A percentile compares a stretch with the other conserved stretches of the same genome.
phyloP scores from a whole-genome alignment of 2,888 invertebrate genomes.

The Trimorus sp. region DNA sequence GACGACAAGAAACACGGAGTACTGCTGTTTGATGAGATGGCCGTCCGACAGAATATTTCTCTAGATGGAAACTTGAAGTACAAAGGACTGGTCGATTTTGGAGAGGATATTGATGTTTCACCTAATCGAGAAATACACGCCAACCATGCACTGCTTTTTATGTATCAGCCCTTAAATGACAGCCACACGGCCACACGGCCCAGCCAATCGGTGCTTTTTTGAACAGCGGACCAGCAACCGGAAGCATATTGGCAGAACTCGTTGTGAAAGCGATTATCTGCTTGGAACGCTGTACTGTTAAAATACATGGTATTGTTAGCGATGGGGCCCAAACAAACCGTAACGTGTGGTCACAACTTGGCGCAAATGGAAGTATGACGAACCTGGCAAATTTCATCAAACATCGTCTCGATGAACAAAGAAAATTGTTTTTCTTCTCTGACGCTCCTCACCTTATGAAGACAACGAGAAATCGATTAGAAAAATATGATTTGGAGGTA shows the following conservation, averaged over 20 bases:
- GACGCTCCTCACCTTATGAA: constrained; percentile 14
- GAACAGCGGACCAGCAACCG: neutral
- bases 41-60: neutral
- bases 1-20: neutral
- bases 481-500: neutral
- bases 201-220: constrained; percentile 14
- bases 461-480: constrained; percentile 2
- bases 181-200: neutral
- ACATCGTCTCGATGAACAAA: constrained; percentile 2
- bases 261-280: neutral
- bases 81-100: constrained; percentile 15
- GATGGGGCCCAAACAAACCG: constrained; percentile 13
- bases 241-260: constrained; percentile 2
- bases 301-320: constrained; percentile 7
- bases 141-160: constrained; percentile 21
- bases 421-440: constrained; percentile 13
- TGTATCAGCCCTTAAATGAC: constrained; percentile 14
- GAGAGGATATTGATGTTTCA: neutral
- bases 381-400: neutral
- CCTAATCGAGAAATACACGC: neutral
- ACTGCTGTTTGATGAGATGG: constrained; percentile 14
- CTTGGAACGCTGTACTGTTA: constrained; percentile 1
- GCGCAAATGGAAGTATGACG: neutral
- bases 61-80: neutral
- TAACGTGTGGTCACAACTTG: neutral